Percentiles rank a stretch among this genome's conserved stretches.
Conservation (phyloP, 2,797 vertebrate genomes). For the Gambelia wislizenii region DNA sequence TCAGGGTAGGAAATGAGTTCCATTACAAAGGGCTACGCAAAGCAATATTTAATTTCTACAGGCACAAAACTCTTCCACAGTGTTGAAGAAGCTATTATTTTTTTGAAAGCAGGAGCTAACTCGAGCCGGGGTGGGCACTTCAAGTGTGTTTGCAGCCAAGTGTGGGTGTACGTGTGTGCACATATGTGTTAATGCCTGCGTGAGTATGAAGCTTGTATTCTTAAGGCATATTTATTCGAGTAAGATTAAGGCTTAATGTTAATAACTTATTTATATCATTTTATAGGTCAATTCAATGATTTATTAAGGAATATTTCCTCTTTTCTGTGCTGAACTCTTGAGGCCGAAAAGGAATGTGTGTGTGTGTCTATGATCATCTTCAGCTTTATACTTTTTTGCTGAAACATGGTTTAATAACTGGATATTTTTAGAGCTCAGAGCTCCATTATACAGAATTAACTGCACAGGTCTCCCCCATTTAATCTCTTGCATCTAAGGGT, state of each 20-base stretch:
- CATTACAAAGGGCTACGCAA: conserved; percentile 72
- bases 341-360: conserved; percentile 27
- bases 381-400: neutral
- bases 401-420: neutral
- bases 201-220: conserved; percentile 27
- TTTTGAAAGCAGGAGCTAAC: conserved; percentile 50
- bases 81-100: conserved; percentile 44
- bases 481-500: conserved; percentile 19
- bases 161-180: neutral
- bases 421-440: neutral
- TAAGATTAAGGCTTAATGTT: conserved; percentile 47
- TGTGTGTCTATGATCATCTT: conserved; percentile 18
- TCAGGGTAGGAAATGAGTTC: conserved; percentile 48
- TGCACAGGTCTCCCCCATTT: neutral
- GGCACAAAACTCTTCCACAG: conserved; percentile 65
- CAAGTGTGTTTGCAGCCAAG: neutral
- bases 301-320: conserved; percentile 62
- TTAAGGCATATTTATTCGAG: conserved; percentile 64
- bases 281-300: conserved; percentile 26
- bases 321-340: conserved; percentile 23
- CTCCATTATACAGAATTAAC: neutral
- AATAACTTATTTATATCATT: conserved; percentile 70
- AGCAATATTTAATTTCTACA: conserved; percentile 74
- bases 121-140: conserved; percentile 42
- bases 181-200: neutral